Evolutionary conservation across 2,888 invertebrate species (phyloP).

Genomic region (Amitus sp.): DNA sequence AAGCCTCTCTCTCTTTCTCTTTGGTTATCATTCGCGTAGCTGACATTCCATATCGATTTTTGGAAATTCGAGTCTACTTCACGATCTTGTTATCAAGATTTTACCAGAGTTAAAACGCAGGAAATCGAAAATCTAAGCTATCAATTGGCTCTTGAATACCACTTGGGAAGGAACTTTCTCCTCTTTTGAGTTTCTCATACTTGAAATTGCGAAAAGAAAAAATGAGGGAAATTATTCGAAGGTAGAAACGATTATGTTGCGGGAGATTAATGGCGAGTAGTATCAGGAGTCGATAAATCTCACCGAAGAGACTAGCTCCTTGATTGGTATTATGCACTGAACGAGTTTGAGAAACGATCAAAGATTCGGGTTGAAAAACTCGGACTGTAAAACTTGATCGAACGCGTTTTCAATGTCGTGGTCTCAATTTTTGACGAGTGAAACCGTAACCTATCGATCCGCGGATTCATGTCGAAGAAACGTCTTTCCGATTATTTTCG

Average conservation of each 20-base stretch:
- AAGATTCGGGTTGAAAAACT: slow-evolving; percentile 1
- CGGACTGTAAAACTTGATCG: not conserved
- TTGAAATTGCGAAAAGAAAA: not conserved
- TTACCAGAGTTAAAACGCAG: no score
- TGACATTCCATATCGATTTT: not conserved
- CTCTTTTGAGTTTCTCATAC: not conserved
- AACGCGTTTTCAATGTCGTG: not conserved
- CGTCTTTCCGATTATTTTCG: no score
- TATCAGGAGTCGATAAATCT: slow-evolving; percentile 16
- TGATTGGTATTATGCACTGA: slow-evolving; percentile 8
- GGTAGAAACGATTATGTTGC: no score
- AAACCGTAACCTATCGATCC: not conserved
- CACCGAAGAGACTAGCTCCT: slow-evolving; percentile 9
- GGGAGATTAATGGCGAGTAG: not conserved
- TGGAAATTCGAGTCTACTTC: not conserved
- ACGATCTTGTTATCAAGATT: no score
- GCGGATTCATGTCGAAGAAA: not conserved
- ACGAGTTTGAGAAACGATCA: slow-evolving; percentile 7
- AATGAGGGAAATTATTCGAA: no score
- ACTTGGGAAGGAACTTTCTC: no score
- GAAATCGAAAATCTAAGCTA: not conserved
- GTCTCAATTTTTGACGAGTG: no score
- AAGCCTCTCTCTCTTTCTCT: not conserved
- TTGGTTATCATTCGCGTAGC: not conserved
- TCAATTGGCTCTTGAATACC: not conserved